These are phyloP conservation scores for Drosophila ezoana DNA, from an alignment of 2,888 invertebrate species.

Conservation along the genomic window DNA sequence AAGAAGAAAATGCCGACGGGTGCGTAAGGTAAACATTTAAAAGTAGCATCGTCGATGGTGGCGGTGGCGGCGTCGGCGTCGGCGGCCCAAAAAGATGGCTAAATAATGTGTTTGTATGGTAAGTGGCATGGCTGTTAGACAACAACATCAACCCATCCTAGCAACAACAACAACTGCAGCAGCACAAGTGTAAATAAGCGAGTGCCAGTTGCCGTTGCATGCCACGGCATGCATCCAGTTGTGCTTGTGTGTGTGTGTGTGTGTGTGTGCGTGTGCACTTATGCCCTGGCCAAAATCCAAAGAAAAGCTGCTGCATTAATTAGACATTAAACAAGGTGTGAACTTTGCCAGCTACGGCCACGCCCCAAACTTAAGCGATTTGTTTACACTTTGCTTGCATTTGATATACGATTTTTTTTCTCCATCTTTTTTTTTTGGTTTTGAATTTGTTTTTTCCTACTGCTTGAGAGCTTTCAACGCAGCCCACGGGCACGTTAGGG, in stretches of 20 bases:
- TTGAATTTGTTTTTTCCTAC: constrained; percentile 5
- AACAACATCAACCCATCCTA: constrained; percentile 27
- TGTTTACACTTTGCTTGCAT: constrained; percentile 58
- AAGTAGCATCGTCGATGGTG: constrained; percentile 28
- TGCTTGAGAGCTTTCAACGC: constrained; percentile 9
- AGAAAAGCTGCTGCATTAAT: constrained; percentile 74
- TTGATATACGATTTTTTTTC: constrained; percentile 13
- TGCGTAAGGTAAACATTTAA: constrained; percentile 82
- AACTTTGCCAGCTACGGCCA: constrained; percentile 63
- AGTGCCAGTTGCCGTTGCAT: constrained; percentile 30
- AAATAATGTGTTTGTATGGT: constrained; percentile 80
- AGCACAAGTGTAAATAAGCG: constrained; percentile 70
- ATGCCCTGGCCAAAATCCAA: constrained; percentile 36
- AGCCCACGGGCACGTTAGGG: constrained; percentile 15
- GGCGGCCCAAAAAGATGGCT: constrained; percentile 77
- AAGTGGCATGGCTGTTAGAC: constrained; percentile 71
- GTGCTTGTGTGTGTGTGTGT: background rate
- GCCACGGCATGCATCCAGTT: constrained; percentile 26
- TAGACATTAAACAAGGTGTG: constrained; percentile 78
- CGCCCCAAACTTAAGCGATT: constrained; percentile 55
- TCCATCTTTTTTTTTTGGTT: constrained; percentile 10
- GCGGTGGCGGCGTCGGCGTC: constrained; percentile 33
- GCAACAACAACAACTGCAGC: constrained; percentile 25
- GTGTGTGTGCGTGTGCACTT: constrained; percentile 11
- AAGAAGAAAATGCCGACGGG: constrained; percentile 78